These are phyloP conservation scores for Scaptodrosophila lebanonensis DNA, from an alignment of 1,140 invertebrate species.

Conservation along the genomic window DNA sequence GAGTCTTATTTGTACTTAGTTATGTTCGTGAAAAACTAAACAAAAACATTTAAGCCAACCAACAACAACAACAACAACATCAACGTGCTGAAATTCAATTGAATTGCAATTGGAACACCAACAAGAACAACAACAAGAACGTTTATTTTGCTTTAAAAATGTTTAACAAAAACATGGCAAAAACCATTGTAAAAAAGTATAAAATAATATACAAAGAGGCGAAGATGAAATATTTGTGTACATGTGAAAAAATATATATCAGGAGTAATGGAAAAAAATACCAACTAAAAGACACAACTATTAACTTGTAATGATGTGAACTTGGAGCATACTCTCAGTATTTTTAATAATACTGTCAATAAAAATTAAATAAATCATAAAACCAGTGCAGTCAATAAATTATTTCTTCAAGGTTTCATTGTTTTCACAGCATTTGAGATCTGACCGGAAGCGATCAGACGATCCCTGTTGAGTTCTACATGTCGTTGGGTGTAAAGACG, in stretches of 20 bases:
- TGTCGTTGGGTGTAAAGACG: no score
- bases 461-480: no score
- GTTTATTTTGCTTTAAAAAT: slow-evolving; percentile 15
- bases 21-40: slow-evolving; percentile 42
- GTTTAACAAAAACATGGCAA: slow-evolving; percentile 28
- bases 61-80: slow-evolving; percentile 23
- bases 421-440: no score
- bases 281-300: slow-evolving; percentile 62
- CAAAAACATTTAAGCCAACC: slow-evolving; percentile 52
- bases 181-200: slow-evolving; percentile 63
- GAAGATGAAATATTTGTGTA: slow-evolving; percentile 63
- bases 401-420: background rate
- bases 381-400: background rate
- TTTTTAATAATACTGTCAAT: slow-evolving; percentile 76
- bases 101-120: slow-evolving; percentile 29
- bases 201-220: slow-evolving; percentile 33
- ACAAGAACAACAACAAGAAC: slow-evolving; percentile 6
- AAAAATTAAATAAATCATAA: slow-evolving; percentile 71
- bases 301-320: slow-evolving; percentile 76
- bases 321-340: slow-evolving; percentile 75
- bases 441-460: no score
- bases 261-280: slow-evolving; percentile 59
- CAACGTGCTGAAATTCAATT: slow-evolving; percentile 44
- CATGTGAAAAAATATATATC: slow-evolving; percentile 48
- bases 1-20: slow-evolving; percentile 37